Conservation (phyloP, 2,888 invertebrate genomes). For the Caenorhabditis sp. region DNA sequence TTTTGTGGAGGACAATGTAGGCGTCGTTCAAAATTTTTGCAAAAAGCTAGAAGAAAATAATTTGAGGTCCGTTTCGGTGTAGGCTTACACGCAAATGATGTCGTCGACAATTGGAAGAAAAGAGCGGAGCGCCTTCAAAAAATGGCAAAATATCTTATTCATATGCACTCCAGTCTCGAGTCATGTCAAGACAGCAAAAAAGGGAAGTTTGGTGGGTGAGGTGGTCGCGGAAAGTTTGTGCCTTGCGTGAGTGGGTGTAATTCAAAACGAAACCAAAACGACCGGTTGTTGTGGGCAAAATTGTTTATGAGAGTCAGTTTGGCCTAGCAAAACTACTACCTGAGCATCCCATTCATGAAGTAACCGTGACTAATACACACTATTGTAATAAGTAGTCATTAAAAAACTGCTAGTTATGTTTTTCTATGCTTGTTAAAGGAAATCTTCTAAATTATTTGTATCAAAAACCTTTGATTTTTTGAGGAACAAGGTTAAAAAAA, state of each 20-base stretch:
- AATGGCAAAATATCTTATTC: slow-evolving; percentile 49
- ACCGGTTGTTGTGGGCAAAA: slow-evolving; percentile 16
- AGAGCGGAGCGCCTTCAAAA: slow-evolving; percentile 3
- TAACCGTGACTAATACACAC: no score
- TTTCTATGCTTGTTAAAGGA: no score
- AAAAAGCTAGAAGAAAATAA: neutral
- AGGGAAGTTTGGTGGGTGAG: slow-evolving; percentile 3
- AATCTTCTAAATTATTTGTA: no score
- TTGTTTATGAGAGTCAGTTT: slow-evolving; percentile 35
- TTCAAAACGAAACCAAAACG: slow-evolving; percentile 36
- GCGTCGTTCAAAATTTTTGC: neutral
- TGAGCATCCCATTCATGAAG: slow-evolving; percentile 10
- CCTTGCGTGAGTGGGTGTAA: slow-evolving; percentile 47
- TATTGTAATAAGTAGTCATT: neutral
- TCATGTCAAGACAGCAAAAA: slow-evolving; percentile 7
- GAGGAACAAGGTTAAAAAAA: no score
- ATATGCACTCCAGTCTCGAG: slow-evolving; percentile 48
- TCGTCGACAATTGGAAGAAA: slow-evolving; percentile 14
- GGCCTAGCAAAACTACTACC: slow-evolving; percentile 32
- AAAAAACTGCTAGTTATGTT: neutral
- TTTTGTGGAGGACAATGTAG: neutral
- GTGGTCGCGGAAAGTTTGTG: slow-evolving; percentile 28
- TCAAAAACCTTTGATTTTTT: no score
- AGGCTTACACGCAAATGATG: slow-evolving; percentile 20
- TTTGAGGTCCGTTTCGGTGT: neutral